Evolutionary conservation across 1,140 invertebrate species (phyloP), one percentile per base, ranked within the genome.

Genomic region (Eriocheir sinensis): DNA sequence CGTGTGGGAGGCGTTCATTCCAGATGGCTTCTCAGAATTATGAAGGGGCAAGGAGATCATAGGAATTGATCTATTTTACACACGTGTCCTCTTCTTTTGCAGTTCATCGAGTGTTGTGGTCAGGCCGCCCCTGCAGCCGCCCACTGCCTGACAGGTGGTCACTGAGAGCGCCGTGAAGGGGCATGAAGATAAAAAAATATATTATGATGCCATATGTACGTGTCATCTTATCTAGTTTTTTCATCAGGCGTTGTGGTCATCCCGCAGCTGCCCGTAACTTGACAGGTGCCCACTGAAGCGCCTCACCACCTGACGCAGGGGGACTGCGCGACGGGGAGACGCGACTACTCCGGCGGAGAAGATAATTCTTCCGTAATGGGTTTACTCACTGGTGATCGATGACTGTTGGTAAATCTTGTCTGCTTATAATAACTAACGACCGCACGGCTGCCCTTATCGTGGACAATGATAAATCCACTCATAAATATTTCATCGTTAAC

Each of bases 391-490:
- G n/a, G 60, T 72, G 60, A 72, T n/a, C 60, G 60, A 72, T 72
- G 60, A 72, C 12, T 72, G 60, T 72, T 72, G 60, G 60, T 72
- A 72, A 72, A 72, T 72, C 60, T 72, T 72, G 60, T 72, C 60
- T 72, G 60, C 17, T 72, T 72, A 72, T 72, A 72, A 72, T 72
- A 72, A 72, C 60, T 72, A 72, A 72, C 60, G 60, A n/a, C 60
- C 60, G 21, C 60, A 72, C 60, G 60, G 60, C n/a, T 72, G n/a
- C 60, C 60, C 60, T 72, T 72, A 72, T 72, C 60, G 27, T 72
- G 60, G 60, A 72, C 60, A 72, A 72, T 72, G 60, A 72, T 72
- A 72, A 72, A 72, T 72, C 60, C 60, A 72, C 60, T 72, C 60
- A 72, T 72, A 72, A 72, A 72, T 72, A 72, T n/a, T 72, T 72